phyloP scores from a whole-genome alignment of 2,888 invertebrate species.

The Aricia artaxerxes region DNA sequence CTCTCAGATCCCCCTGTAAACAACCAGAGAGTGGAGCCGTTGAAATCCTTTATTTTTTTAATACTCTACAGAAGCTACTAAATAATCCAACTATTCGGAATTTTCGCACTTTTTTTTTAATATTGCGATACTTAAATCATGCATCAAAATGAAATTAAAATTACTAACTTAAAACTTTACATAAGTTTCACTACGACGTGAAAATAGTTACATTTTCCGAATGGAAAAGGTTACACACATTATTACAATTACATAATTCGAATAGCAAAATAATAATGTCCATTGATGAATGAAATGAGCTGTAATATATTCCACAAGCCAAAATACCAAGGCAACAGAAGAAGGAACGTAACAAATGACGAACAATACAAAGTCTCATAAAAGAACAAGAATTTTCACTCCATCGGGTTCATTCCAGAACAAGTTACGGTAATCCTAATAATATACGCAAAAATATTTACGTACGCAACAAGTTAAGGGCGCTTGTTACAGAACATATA shows the following conservation, averaged over 20 bases:
- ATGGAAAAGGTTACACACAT: neutral
- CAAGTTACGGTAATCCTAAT: neutral
- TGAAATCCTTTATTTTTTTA: conserved; percentile 1
- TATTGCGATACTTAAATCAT: neutral
- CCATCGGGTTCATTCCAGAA: neutral
- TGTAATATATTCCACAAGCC: too few species aligned
- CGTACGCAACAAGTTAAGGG: conserved; percentile 1
- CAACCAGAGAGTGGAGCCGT: neutral
- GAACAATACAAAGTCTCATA: too few species aligned
- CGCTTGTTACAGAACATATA: conserved; percentile 3
- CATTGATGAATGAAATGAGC: too few species aligned
- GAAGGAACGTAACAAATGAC: neutral
- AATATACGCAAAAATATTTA: conserved; percentile 15
- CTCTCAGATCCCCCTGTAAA: conserved; percentile 9
- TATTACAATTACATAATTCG: too few species aligned
- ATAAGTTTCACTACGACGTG: neutral
- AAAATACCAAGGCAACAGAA: neutral
- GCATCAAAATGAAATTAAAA: neutral
- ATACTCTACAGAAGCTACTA: neutral
- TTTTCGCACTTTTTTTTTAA: neutral
- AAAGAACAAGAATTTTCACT: neutral
- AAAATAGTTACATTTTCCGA: neutral
- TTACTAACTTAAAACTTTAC: neutral
- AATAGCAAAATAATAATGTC: too few species aligned
- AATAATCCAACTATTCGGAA: neutral